phyloP scores from a whole-genome alignment of 2,888 invertebrate species.

The Callosobruchus maculatus region DNA sequence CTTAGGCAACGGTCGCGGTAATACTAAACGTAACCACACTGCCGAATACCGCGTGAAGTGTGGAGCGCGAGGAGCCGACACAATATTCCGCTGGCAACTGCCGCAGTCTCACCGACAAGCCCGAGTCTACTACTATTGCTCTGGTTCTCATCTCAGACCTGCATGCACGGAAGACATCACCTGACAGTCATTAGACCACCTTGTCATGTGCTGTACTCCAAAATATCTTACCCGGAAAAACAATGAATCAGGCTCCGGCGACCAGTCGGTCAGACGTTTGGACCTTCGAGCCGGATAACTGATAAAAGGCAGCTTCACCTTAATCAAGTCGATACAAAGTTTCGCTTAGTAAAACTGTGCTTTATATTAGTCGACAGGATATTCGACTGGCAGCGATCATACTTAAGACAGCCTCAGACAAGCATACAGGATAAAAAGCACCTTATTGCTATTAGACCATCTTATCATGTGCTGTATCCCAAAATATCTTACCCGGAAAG shows the following conservation, averaged over 20 bases:
- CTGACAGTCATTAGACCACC: not conserved
- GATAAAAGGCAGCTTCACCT: no score
- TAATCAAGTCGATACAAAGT: no score
- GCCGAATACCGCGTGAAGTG: not conserved
- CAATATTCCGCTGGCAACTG: not conserved
- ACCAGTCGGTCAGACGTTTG: not conserved
- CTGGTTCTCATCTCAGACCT: not conserved
- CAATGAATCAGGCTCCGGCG: no score
- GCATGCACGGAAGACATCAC: not conserved
- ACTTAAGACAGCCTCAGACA: no score
- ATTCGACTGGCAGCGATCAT: no score
- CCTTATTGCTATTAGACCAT: no score
- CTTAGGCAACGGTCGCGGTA: slow-evolving; percentile 52
- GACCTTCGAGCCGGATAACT: not conserved
- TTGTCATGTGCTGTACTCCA: not conserved
- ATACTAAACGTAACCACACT: slow-evolving; percentile 39
- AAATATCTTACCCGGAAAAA: no score
- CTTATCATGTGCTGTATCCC: no score
- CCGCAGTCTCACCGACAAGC: not conserved
- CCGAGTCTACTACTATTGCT: not conserved
- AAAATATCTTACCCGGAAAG: no score
- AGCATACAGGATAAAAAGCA: no score
- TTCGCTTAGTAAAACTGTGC: no score
- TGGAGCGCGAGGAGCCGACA: not conserved
- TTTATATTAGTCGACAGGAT: no score